A percentile compares a stretch with the other conserved stretches of the same genome.
Evolutionary conservation across 1,140 invertebrate species (phyloP).

Genomic region (Penaeus japonicus): DNA sequence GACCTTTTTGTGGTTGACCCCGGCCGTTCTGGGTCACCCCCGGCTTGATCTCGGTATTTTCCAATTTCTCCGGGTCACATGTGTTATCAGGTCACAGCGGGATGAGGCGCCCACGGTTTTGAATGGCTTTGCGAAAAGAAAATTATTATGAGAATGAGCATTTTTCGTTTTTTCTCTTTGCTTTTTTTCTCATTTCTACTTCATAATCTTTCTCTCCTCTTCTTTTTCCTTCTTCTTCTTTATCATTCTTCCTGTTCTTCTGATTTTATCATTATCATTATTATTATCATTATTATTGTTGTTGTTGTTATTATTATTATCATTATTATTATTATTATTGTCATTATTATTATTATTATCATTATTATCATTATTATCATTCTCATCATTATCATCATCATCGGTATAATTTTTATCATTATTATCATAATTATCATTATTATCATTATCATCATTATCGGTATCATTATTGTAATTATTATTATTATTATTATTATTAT

Average conservation of each 20-base stretch:
- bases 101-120: neutral
- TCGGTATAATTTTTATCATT: neutral
- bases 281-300: neutral
- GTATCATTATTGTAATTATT: no score
- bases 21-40: neutral
- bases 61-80: constrained; percentile 31
- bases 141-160: neutral
- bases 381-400: neutral
- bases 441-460: no score
- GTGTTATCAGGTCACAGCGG: constrained; percentile 1
- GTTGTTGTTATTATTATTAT: no score
- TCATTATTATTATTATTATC: neutral
- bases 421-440: neutral
- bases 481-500: no score
- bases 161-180: neutral
- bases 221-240: no score
- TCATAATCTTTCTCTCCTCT: neutral
- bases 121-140: neutral
- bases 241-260: neutral
- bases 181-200: no score
- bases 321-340: neutral
- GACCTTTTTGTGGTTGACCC: neutral
- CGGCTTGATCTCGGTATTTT: constrained; percentile 13
- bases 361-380: neutral
- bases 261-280: neutral